A percentile compares a stretch with the other conserved stretches of the same genome.
Evolutionary conservation across 1,140 invertebrate species (phyloP).

Genomic region (Sipha flava): DNA sequence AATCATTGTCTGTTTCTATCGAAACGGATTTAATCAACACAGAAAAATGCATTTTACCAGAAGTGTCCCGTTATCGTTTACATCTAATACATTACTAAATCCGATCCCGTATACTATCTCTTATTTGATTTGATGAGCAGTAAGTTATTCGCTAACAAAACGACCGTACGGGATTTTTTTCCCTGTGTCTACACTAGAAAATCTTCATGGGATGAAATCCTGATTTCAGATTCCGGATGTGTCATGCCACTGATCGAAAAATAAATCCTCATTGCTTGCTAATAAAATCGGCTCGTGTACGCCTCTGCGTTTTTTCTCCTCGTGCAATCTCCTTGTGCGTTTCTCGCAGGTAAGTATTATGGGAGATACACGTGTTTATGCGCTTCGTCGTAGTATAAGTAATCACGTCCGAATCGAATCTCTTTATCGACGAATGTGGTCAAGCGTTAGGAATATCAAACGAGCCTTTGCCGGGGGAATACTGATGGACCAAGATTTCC

Average conservation of each 20-base stretch:
- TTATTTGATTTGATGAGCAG: too few relatives aligned
- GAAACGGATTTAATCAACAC: not conserved
- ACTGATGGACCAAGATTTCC: conserved; percentile 15
- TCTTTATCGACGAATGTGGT: conserved; percentile 4
- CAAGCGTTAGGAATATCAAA: conserved; percentile 21
- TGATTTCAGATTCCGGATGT: not conserved
- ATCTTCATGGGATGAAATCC: not conserved
- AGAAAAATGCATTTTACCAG: too few relatives aligned
- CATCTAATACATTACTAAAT: too few relatives aligned
- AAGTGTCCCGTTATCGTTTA: too few relatives aligned
- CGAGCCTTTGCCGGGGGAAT: not conserved
- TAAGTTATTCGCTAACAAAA: not conserved
- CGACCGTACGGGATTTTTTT: not conserved
- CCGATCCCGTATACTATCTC: too few relatives aligned
- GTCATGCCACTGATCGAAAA: not conserved
- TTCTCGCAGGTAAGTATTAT: not conserved
- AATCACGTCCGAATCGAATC: conserved; percentile 26
- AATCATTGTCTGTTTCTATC: too few relatives aligned
- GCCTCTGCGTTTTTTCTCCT: not conserved
- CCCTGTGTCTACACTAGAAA: not conserved
- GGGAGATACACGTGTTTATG: conserved; percentile 19
- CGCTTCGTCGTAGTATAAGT: not conserved
- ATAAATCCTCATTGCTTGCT: not conserved
- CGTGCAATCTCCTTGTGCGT: not conserved
- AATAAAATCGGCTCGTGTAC: conserved; percentile 6